Evolutionary conservation across 1,140 invertebrate species (phyloP).

Genomic region (Drosophila seguyi): DNA sequence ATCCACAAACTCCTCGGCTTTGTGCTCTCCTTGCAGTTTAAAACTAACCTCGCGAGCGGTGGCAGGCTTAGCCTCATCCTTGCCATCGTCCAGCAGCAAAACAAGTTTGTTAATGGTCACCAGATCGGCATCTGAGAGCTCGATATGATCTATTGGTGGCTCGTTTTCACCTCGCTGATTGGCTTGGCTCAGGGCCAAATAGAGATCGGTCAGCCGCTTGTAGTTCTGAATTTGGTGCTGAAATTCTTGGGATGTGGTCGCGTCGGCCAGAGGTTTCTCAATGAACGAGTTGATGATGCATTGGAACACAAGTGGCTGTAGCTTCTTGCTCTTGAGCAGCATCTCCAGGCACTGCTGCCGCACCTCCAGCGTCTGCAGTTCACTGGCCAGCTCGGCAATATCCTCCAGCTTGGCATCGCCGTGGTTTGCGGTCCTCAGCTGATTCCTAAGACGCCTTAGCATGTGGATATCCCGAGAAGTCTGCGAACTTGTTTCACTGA

Average conservation of each 20-base stretch:
- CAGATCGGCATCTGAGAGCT: slow-evolving; percentile 73
- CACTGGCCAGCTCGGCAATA: slow-evolving; percentile 86
- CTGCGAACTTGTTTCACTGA: slow-evolving; percentile 94
- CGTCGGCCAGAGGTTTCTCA: not conserved
- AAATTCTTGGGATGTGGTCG: slow-evolving; percentile 26
- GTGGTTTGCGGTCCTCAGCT: slow-evolving; percentile 87
- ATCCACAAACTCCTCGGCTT: slow-evolving; percentile 74
- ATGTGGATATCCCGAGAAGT: slow-evolving; percentile 94
- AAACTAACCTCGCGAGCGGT: slow-evolving; percentile 62
- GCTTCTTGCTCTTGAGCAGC: slow-evolving; percentile 87
- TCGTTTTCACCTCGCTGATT: slow-evolving; percentile 21
- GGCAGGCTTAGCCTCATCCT: slow-evolving; percentile 24
- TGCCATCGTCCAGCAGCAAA: slow-evolving; percentile 57
- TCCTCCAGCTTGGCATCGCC: slow-evolving; percentile 29
- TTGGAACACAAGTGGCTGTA: slow-evolving; percentile 72
- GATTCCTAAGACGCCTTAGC: slow-evolving; percentile 91
- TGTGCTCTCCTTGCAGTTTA: slow-evolving; percentile 49
- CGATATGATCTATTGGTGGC: slow-evolving; percentile 54
- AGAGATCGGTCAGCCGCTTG: slow-evolving; percentile 70
- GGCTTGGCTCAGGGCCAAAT: slow-evolving; percentile 50
- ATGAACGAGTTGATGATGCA: slow-evolving; percentile 62
- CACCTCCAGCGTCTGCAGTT: slow-evolving; percentile 91
- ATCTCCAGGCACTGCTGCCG: slow-evolving; percentile 90
- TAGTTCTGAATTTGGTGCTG: slow-evolving; percentile 67
- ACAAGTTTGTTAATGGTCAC: slow-evolving; percentile 82